Conservation (phyloP, 2,113 vertebrate species). For the Scytalopus superciliaris region DNA sequence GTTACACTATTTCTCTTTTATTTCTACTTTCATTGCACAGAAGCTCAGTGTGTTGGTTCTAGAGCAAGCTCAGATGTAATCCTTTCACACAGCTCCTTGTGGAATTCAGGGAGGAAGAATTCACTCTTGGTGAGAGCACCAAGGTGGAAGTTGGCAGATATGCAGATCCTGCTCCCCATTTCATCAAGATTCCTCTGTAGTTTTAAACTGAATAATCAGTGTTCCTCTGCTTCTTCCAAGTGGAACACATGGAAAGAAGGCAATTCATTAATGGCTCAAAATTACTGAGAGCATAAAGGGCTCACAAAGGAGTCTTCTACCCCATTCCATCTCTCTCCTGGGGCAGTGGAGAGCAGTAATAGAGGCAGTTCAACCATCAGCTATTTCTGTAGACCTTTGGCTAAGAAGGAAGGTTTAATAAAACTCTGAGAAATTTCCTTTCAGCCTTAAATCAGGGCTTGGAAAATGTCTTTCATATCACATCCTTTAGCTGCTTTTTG, state of each 20-base stretch:
- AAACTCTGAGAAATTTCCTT: neutral
- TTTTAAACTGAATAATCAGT: neutral
- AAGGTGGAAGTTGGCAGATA: neutral
- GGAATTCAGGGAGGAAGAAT: neutral
- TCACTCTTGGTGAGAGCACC: neutral
- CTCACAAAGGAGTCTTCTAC: neutral
- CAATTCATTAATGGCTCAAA: neutral
- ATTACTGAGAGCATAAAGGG: neutral
- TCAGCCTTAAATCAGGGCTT: neutral
- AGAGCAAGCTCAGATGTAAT: neutral
- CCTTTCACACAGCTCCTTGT: neutral
- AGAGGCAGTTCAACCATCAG: neutral
- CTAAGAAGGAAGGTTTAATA: neutral
- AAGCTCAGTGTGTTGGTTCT: neutral
- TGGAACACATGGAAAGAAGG: neutral
- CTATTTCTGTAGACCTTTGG: neutral
- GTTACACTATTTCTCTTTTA: neutral
- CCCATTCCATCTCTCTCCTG: neutral
- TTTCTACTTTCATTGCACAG: neutral
- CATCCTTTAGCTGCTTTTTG: neutral
- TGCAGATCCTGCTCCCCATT: neutral
- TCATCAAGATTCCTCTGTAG: neutral
- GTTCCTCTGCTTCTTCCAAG: neutral
- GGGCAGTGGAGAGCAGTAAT: neutral
- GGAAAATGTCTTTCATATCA: neutral